These are phyloP conservation scores for Bibio marci DNA, from an alignment of 2,888 invertebrate genomes.

Conservation along the genomic window DNA sequence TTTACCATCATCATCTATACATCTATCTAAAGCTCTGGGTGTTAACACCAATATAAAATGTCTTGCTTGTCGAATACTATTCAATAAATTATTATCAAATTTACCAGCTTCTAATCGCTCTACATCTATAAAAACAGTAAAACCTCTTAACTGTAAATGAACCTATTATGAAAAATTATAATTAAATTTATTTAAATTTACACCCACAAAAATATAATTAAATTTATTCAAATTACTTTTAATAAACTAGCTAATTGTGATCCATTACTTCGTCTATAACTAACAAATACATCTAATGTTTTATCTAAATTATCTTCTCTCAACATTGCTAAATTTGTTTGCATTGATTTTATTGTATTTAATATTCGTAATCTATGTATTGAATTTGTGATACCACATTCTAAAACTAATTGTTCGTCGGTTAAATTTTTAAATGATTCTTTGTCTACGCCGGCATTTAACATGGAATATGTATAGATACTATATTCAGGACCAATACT, in stretches of 20 bases:
- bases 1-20: constrained; percentile 87
- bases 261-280: constrained; percentile 92
- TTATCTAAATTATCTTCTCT: constrained; percentile 70
- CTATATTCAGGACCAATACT: constrained; percentile 77
- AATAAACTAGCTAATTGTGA: constrained; percentile 89
- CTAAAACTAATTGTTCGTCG: constrained; percentile 79
- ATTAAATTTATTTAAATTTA: too few species aligned
- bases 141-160: constrained; percentile 87
- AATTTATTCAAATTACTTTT: constrained; percentile 33
- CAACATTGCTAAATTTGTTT: constrained; percentile 45
- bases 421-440: constrained; percentile 69
- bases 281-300: constrained; percentile 92
- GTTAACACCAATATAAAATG: constrained; percentile 94
- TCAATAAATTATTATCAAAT: constrained; percentile 92
- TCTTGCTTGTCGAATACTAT: constrained; percentile 92
- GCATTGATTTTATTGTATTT: constrained; percentile 59
- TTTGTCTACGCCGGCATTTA: constrained; percentile 88
- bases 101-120: constrained; percentile 96
- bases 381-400: constrained; percentile 85
- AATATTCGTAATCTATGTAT: constrained; percentile 85
- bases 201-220: neutral
- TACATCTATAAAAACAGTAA: constrained; percentile 95
- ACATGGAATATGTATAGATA: constrained; percentile 91
- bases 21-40: constrained; percentile 85
- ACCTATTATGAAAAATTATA: constrained; percentile 34